These are phyloP conservation scores for Chinchilla lanigera DNA, from an alignment of 2,113 vertebrate genomes.

Conservation along the genomic window DNA sequence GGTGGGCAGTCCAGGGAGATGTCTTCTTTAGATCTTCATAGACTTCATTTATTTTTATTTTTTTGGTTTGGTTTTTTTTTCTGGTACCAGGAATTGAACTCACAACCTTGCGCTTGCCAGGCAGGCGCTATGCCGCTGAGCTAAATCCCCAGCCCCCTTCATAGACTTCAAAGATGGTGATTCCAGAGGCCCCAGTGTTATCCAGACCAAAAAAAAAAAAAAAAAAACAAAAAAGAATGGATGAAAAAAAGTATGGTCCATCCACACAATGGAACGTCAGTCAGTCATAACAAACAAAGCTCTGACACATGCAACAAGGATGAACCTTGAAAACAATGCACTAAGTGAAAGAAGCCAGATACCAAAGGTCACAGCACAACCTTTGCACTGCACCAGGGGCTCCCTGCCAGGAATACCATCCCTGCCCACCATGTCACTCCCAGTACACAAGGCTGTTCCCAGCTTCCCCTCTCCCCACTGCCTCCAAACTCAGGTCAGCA, in stretches of 20 bases:
- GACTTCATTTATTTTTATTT: no score
- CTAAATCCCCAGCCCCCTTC: no score
- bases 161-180: background rate
- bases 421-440: background rate
- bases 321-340: background rate
- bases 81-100: no score
- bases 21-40: background rate
- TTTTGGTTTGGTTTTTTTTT: no score
- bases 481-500: background rate
- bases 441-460: background rate
- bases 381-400: background rate
- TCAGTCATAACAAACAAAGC: background rate
- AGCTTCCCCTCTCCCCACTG: accelerated
- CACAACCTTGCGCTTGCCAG: no score
- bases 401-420: background rate
- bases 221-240: no score
- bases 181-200: background rate
- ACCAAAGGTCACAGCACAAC: background rate
- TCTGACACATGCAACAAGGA: background rate
- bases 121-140: no score
- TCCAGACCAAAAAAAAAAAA: background rate
- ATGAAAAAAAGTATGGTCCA: background rate
- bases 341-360: background rate
- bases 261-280: background rate
- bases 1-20: background rate